Evolutionary conservation across 2,888 invertebrate genomes (phyloP), one percentile per base, ranked within the genome.

Genomic region (Scelioninae gen. 2): DNA sequence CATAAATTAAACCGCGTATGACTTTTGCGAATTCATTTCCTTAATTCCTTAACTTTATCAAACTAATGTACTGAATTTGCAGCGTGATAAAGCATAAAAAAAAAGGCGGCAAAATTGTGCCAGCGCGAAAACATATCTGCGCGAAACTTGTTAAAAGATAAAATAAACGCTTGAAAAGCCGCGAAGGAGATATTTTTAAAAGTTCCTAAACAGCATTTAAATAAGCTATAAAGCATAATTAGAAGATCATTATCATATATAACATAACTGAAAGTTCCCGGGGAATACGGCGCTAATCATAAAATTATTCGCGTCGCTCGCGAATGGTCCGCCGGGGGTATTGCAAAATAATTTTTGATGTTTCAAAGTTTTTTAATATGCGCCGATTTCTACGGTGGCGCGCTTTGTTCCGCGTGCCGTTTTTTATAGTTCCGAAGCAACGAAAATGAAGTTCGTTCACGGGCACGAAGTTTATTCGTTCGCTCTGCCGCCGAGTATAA

Each of bases 181-280:
- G 63, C 43, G 55, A 31, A 57, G 35, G 35, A 63, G 43, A 65
- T 55, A 63, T 57, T 61, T 63, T 11, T 25, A 48, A 63, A 70
- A 74, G 37, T 74, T 74, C 57, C 67, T 63, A 45, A 67, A 63
- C 57, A 46, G 57, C 67, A 67, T 67, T 72, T 75, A 72, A 75
- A 71, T 72, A 64, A 75, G 68, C 71, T 50, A 58, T 71, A 58
- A 68, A 75, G 63, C 60, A 72, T 69, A 72, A 72, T 69, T 72
- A 72, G 63, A 58, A 57, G 68, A 75, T 75, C 43, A 57, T 72
- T 72, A 75, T 67, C 74, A 60, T 63, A 57, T 33, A 50, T 37
- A 68, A 55, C 50, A 58, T 63, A 50, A 50, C 68, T 39, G 43
- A 63, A 63, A 67, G 35, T 67, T 67, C 16, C 28, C 15, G 10